These are phyloP conservation scores for Lates calcarifer DNA, from an alignment of 2,113 vertebrate genomes.

Conservation along the genomic window DNA sequence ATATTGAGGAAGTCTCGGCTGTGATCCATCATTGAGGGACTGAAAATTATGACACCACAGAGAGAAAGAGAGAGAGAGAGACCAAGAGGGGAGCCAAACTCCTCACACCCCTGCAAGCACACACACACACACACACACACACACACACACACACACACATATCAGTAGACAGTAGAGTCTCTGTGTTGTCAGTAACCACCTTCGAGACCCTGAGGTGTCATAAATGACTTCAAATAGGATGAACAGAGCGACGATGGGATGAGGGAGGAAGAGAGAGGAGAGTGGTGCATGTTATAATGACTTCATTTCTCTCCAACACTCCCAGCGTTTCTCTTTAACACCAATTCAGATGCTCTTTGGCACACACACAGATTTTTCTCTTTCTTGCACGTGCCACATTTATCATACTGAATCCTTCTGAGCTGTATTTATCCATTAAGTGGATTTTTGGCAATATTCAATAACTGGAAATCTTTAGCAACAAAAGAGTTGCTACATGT, in stretches of 20 bases:
- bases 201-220: conserved; percentile 72
- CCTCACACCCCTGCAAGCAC: conserved; percentile 13
- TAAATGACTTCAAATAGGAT: conserved; percentile 70
- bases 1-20: conserved; percentile 66
- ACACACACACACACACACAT: conserved; percentile 6
- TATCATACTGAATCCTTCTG: conserved; percentile 10
- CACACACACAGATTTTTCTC: not conserved
- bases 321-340: conserved; percentile 35
- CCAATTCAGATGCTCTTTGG: conserved; percentile 27
- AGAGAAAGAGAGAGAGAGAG: conserved; percentile 29
- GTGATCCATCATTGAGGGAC: conserved; percentile 57
- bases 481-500: not conserved
- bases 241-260: conserved; percentile 26
- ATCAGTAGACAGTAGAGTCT: conserved; percentile 59
- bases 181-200: conserved; percentile 71
- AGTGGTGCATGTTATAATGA: conserved; percentile 53
- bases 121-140: not conserved
- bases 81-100: conserved; percentile 22
- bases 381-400: conserved; percentile 2
- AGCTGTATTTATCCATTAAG: conserved; percentile 39
- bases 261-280: conserved; percentile 49
- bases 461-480: not conserved
- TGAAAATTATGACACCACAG: conserved; percentile 64
- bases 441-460: conserved; percentile 50
- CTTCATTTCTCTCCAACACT: conserved; percentile 43